Base-by-base conservation (phyloP, 2,797 vertebrate genomes). In the Cryptoblepharus egeriae region DNA sequence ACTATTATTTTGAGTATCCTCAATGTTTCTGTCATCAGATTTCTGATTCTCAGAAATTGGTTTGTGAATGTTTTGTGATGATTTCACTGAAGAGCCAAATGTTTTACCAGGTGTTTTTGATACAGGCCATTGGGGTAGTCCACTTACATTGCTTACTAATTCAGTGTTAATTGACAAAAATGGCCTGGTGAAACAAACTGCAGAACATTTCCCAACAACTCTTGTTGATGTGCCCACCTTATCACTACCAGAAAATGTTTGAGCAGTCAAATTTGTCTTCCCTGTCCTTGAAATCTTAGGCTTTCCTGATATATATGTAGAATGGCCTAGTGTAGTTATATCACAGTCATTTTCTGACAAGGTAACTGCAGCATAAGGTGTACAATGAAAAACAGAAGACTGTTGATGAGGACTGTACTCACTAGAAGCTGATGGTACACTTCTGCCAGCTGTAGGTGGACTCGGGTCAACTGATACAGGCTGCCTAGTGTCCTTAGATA, bases 101-200 rank as follows among this genome's bases (percentile, higher is more conserved):
- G 89, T 81, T 84, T 93, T 88, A 77, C 94, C 94, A 81, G 81
- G 85, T 82, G 95, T 64, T 88, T 87, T 94, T 80, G 87, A 77
- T 67, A 81, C 3, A 90, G 45, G 76, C 77, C 84, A 92, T 3
- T 70, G 91, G 77, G 96, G 96, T 57, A 95, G 85, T 45, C 97
- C 98, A 75, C 98, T 99, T 94, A 99, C 99, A 91, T 97, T 98
- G 93, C 98, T 98, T 85, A 99, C 98, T 91, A 99, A 94, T 85
- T 97, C 96, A n/a, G 97, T 97, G 95, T 99, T 99, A 72, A 99
- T 95, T 76, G 97, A 97, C 84, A 99, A 93, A 95, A 98, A 97
- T 11, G 98, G 96, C 92, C 96, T 97, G 91, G 94, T 94, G 91
- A 93, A 94, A 89, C 92, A 87, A 73, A 89, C 76, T 12, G 90